phyloP scores from a whole-genome alignment of 2,113 vertebrate species.

The Notiomystis cincta region DNA sequence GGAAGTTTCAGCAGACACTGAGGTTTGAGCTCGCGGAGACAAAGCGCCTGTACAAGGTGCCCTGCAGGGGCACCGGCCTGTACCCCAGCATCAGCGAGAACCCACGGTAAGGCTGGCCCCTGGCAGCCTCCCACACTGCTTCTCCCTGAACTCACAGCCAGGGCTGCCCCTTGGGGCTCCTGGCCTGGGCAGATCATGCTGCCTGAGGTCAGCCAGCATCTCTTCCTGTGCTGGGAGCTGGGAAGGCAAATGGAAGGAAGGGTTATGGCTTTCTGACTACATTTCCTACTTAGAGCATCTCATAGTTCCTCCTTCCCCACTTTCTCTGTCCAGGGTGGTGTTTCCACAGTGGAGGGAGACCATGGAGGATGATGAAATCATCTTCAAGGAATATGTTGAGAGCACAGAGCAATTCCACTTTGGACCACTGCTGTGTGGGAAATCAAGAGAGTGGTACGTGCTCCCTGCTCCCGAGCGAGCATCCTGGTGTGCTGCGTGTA shows the following conservation, averaged over 20 bases:
- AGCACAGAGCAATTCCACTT: slow-evolving; percentile 79
- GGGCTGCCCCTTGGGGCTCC: neutral
- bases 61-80: slow-evolving; percentile 77
- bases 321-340: slow-evolving; percentile 70
- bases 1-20: slow-evolving; percentile 79
- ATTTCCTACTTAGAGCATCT: neutral
- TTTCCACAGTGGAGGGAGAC: slow-evolving; percentile 76
- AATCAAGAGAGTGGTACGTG: slow-evolving; percentile 85
- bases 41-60: slow-evolving; percentile 75
- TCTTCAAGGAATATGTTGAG: slow-evolving; percentile 80
- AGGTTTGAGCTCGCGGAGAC: slow-evolving; percentile 85
- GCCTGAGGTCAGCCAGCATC: neutral
- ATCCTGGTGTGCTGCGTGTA: neutral
- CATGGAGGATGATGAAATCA: slow-evolving; percentile 49
- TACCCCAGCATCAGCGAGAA: slow-evolving; percentile 83
- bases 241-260: neutral
- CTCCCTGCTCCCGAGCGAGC: accelerated
- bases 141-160: neutral
- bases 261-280: neutral
- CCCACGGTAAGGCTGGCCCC: slow-evolving; percentile 71
- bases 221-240: neutral
- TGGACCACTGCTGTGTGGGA: slow-evolving; percentile 88
- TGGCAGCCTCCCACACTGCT: neutral
- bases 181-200: neutral
- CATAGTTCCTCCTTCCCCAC: neutral